phyloP scores from a whole-genome alignment of 2,797 vertebrate genomes.

The Eptatretus atami region DNA sequence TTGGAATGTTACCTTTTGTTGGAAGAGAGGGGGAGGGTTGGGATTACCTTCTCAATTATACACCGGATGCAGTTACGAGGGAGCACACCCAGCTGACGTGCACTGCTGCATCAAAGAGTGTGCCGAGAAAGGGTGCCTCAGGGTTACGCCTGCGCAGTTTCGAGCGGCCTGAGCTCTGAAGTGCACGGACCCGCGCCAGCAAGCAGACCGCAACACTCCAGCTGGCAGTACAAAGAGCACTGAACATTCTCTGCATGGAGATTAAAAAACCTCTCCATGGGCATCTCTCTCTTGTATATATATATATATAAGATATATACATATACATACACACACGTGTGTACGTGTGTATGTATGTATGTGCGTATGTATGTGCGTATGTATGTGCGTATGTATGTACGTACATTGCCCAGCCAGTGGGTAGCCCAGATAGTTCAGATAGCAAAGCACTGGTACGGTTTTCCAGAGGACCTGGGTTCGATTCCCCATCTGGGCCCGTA shows the following conservation, averaged over 20 bases:
- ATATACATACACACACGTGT: too few species aligned
- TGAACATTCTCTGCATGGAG: constrained; percentile 2
- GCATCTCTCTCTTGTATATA: too few species aligned
- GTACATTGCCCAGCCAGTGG: too few species aligned
- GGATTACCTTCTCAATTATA: constrained; percentile 40
- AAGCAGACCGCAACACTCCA: constrained; percentile 41
- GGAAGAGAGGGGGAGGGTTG: not conserved
- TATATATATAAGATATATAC: too few species aligned
- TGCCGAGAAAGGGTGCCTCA: constrained; percentile 57
- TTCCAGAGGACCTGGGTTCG: too few species aligned
- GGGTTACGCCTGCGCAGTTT: constrained; percentile 50
- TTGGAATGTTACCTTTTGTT: too few species aligned
- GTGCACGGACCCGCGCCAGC: constrained; percentile 38
- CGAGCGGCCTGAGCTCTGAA: constrained; percentile 64
- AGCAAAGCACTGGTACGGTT: too few species aligned
- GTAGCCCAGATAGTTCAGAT: too few species aligned
- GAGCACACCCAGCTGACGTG: constrained; percentile 49
- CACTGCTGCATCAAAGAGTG: constrained; percentile 23
- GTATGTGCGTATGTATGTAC: too few species aligned
- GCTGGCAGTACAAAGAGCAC: constrained; percentile 16
- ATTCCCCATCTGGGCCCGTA: too few species aligned
- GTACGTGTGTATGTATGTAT: too few species aligned
- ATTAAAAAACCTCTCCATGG: not conserved
- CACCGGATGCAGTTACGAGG: constrained; percentile 52
- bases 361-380: too few species aligned